These are phyloP conservation scores for Trichomycterus rosablanca DNA, from an alignment of 2,113 vertebrate species.

Conservation along the genomic window DNA sequence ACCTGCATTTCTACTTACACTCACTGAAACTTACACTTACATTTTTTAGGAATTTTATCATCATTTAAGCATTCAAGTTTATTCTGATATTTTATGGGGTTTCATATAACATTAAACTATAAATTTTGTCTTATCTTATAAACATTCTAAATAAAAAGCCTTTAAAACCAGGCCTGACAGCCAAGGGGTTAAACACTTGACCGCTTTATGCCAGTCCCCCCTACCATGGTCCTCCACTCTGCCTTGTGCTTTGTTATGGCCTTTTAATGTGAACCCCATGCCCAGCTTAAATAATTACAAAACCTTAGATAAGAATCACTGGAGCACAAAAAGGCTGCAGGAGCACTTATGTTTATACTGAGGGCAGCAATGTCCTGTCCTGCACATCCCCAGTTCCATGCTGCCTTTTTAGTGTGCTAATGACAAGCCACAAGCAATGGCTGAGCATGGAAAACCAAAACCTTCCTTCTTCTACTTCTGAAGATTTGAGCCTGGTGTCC, in stretches of 20 bases:
- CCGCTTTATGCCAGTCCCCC: neutral
- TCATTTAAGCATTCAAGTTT: neutral
- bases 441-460: slow-evolving; percentile 20
- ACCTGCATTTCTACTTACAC: too few species aligned
- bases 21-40: too few species aligned
- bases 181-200: too few species aligned
- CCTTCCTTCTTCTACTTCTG: slow-evolving; percentile 6
- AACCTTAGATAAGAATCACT: slow-evolving; percentile 44
- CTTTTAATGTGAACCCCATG: slow-evolving; percentile 31
- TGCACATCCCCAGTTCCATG: slow-evolving; percentile 9
- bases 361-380: slow-evolving; percentile 15
- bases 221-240: slow-evolving; percentile 27
- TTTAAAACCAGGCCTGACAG: too few species aligned
- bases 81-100: too few species aligned
- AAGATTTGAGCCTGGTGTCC: slow-evolving; percentile 14
- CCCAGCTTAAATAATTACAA: slow-evolving; percentile 38
- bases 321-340: slow-evolving; percentile 33
- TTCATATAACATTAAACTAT: too few species aligned
- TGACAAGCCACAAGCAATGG: slow-evolving; percentile 38
- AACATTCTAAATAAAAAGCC: too few species aligned
- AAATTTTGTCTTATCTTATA: too few species aligned
- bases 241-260: slow-evolving; percentile 29
- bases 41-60: too few species aligned
- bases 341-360: slow-evolving; percentile 32
- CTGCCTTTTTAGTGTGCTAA: slow-evolving; percentile 42